phyloP scores from a whole-genome alignment of 2,113 vertebrate species.

The Sprattus sprattus region DNA sequence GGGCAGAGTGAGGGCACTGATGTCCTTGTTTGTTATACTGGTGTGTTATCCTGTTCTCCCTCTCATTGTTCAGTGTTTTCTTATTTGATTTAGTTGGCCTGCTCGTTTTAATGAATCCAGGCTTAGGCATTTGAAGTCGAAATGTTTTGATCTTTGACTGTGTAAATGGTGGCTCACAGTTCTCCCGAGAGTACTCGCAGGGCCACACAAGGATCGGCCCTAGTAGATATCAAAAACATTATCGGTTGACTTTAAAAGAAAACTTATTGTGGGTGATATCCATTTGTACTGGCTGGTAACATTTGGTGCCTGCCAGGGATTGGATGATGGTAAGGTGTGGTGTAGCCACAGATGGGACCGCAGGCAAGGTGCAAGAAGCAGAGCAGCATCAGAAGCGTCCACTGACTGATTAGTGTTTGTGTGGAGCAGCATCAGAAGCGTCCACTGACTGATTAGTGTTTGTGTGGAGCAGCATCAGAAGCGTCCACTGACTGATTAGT shows the following conservation, averaged over 20 bases:
- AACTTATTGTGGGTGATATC: not conserved
- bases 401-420: not conserved
- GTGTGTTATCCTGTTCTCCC: conserved; percentile 1
- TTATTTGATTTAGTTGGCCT: not conserved
- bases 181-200: not conserved
- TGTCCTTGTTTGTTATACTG: conserved; percentile 4
- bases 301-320: not conserved
- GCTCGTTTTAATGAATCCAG: not conserved
- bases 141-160: not conserved
- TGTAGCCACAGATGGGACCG: not conserved
- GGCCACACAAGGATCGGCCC: not conserved
- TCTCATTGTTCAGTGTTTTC: not conserved
- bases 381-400: not conserved
- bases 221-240: not conserved
- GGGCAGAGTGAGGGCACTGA: not conserved
- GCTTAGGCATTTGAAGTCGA: not conserved
- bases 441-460: not conserved
- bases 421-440: not conserved
- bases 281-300: no score
- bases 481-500: not conserved
- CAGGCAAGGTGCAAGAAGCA: not conserved
- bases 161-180: not conserved
- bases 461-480: not conserved
- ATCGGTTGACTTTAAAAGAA: not conserved
- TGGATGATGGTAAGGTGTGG: not conserved